Evolutionary conservation across 2,888 invertebrate species (phyloP), one percentile per base, ranked within the genome.

Genomic region (Spodoptera picta): DNA sequence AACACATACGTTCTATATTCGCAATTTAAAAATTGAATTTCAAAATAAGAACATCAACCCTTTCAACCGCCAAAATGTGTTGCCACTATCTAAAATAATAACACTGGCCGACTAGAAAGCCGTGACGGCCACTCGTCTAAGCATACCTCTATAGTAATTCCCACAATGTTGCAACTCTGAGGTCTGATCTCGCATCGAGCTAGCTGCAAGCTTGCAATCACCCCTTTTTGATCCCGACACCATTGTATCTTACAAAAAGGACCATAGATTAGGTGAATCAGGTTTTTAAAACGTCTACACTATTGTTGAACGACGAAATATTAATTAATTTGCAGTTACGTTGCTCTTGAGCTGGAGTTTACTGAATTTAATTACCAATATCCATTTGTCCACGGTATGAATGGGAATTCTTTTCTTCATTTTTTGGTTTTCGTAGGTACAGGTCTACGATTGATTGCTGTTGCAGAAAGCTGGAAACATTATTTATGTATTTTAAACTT

Each of bases 231-330:
- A 54, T 60, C 45, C 48, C 65, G 44, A 60, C 65, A 51, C 77
- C 52, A 79, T 78, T 78, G 77, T 78, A 36, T 62, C 63, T 44
- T 42, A 24, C 49, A 69, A 36, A 79, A 73, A 60, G 46, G 51
- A 42, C 70, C 71, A 73, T 71, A 78, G 77, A 77, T 77, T 78
- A 73, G 66, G 56, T 42, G 10, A 4, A 77, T 77, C 77, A 69
- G 74, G 80, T 78, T 79, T 77, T 73, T 12, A 62, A 62, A 79
- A 77, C 77, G 73, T 77, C 65, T 75, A 41, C 14, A 36, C 45
- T 50, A 79, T 77, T 79, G 77, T 79, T 57, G 49, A 56, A n/a
- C 45, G 4, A 50, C 53, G 56, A 64, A 65, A 66, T 67, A 63
- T 62, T 76, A 79, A 77, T 77, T 77, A 77, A 79, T 73, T 75